Conservation (phyloP, 2,113 vertebrate species). For the Taxidea taxus region DNA sequence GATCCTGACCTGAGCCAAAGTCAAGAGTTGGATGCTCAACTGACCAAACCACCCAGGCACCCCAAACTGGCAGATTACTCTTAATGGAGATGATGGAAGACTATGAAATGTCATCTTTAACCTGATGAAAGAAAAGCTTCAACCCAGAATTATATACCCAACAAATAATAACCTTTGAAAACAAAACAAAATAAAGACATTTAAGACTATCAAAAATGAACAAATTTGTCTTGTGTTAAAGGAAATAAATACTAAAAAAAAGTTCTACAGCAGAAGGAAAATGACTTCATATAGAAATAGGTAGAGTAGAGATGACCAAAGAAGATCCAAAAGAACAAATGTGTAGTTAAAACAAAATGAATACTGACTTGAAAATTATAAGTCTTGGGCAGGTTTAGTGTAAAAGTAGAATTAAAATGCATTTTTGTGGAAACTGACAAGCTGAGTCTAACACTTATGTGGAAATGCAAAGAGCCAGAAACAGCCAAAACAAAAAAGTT, state of each 20-base stretch:
- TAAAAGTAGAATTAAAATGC: background rate
- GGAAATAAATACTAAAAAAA: background rate
- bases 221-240: background rate
- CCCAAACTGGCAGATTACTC: background rate
- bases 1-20: background rate
- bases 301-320: background rate
- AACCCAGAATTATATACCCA: background rate
- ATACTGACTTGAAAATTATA: background rate
- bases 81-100: background rate
- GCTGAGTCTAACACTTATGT: background rate
- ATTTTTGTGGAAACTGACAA: background rate
- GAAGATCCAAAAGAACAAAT: background rate
- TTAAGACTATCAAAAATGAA: background rate
- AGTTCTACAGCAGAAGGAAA: background rate
- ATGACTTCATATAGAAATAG: background rate
- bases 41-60: background rate
- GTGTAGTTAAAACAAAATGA: background rate
- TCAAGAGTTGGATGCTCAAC: background rate
- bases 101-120: background rate
- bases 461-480: background rate
- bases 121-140: background rate
- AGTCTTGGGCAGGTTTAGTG: background rate
- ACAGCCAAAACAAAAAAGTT: background rate
- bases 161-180: background rate
- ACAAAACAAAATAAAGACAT: background rate